Evolutionary conservation across 2,888 invertebrate species (phyloP), one percentile per base, ranked within the genome.

Genomic region (Ichneumoninae sp.): DNA sequence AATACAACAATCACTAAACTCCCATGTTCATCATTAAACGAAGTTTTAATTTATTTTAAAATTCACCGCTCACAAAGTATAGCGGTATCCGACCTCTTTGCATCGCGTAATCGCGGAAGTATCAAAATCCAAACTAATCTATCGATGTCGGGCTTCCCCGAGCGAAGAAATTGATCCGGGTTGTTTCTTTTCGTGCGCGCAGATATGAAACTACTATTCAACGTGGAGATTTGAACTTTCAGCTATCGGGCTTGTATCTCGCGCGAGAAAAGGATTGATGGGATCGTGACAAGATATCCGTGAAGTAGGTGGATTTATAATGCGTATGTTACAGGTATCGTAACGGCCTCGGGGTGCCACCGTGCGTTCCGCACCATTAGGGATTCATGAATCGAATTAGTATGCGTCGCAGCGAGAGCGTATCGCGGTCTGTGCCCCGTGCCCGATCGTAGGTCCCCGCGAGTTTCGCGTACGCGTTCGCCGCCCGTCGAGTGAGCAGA

Each of bases 361-460:
- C 36, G 60, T 66, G 68, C 52, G 54, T 81, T 60, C 52, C 69
- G 72, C 78, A 71, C 75, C 87, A 87, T 88, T 88, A 87, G 81
- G 87, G 72, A 89, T 90, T 89, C 89, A 84, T 82, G 84, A 80
- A 69, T 86, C 70, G 84, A 82, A 88, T 89, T 89, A 85, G 87
- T 86, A 89, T 81, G 88, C 89, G 83, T 68, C 76, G 83, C 87
- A 16, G 86, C 87, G 85, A 70, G 65, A 72, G 75, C 84, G 70
- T 70, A 68, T 79, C 74, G 47, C 74, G 65, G 57, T 72, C 57
- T 22, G 40, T 75, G 40, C 80, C 50, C 57, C 40, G 52, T 70
- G 65, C 70, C 52, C 62, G 50, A 50, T 60, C 65, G 69, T 22
- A 47, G 60, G 10, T 33, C 33, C 33, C 68, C 50, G 54, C 62